These are phyloP conservation scores for Proales similis DNA, from an alignment of 1,140 invertebrate genomes.

Conservation along the genomic window DNA sequence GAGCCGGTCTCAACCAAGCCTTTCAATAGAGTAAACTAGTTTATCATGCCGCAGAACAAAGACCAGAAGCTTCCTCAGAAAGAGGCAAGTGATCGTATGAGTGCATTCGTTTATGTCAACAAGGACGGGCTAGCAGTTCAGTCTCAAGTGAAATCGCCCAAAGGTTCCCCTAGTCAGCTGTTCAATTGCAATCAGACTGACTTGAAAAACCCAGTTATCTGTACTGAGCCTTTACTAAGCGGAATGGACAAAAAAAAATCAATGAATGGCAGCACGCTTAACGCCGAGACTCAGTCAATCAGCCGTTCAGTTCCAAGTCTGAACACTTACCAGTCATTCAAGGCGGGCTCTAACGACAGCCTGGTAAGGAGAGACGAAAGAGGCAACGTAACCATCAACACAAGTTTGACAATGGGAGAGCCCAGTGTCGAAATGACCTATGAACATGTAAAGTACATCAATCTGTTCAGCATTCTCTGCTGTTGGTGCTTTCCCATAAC, in stretches of 20 bases:
- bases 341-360: background rate
- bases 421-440: slow-evolving; percentile 10
- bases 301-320: slow-evolving; percentile 13
- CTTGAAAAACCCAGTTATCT: background rate
- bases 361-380: slow-evolving; percentile 9
- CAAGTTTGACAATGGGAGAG: slow-evolving; percentile 16
- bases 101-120: slow-evolving; percentile 9
- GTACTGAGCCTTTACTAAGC: slow-evolving; percentile 21
- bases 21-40: no score
- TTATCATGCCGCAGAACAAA: no score
- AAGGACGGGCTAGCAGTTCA: slow-evolving; percentile 18
- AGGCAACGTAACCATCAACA: slow-evolving; percentile 25
- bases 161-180: background rate
- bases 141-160: slow-evolving; percentile 2
- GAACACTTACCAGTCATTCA: background rate
- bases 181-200: background rate
- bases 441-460: slow-evolving; percentile 34
- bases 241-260: slow-evolving; percentile 22
- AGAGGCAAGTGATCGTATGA: no score
- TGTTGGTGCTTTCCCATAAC: slow-evolving; percentile 35
- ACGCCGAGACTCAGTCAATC: slow-evolving; percentile 8
- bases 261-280: background rate
- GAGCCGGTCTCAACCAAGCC: no score
- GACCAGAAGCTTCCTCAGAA: no score
- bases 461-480: slow-evolving; percentile 25